Conservation (phyloP, 1,140 invertebrate species). For the Eurosta solidaginis region DNA sequence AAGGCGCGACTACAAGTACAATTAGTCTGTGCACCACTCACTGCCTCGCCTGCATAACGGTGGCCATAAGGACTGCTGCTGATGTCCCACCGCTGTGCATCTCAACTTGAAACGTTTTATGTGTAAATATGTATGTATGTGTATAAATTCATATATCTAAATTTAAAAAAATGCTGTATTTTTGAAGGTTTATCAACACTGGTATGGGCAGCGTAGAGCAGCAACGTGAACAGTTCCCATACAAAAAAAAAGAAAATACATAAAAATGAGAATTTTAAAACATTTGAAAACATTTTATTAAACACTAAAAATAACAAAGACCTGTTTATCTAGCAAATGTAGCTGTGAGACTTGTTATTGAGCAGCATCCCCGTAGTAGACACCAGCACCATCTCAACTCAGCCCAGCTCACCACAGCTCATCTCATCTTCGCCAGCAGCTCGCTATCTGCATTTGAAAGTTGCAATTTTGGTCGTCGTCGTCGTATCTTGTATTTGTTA, state of each 20-base stretch:
- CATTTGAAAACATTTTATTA: conserved; percentile 25
- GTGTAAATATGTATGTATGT: background rate
- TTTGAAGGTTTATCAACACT: background rate
- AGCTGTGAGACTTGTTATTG: conserved; percentile 1
- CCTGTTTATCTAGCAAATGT: conserved; percentile 18
- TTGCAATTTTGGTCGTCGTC: background rate
- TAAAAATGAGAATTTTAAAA: conserved; percentile 6
- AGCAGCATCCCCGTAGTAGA: background rate
- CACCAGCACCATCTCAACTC: no score
- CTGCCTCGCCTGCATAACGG: no score
- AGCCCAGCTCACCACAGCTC: background rate
- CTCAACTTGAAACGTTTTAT: background rate
- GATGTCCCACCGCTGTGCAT: background rate
- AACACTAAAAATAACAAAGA: conserved; percentile 28
- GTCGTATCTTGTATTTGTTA: background rate
- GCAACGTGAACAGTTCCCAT: background rate
- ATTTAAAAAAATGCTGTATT: background rate
- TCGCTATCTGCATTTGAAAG: background rate
- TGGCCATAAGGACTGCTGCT: background rate
- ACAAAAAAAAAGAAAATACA: background rate
- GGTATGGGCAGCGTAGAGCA: background rate
- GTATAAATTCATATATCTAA: background rate
- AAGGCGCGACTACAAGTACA: background rate
- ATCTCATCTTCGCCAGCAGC: background rate
- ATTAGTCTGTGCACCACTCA: background rate